Conservation (phyloP, 2,113 vertebrate genomes). For the Heliornis fulica region DNA sequence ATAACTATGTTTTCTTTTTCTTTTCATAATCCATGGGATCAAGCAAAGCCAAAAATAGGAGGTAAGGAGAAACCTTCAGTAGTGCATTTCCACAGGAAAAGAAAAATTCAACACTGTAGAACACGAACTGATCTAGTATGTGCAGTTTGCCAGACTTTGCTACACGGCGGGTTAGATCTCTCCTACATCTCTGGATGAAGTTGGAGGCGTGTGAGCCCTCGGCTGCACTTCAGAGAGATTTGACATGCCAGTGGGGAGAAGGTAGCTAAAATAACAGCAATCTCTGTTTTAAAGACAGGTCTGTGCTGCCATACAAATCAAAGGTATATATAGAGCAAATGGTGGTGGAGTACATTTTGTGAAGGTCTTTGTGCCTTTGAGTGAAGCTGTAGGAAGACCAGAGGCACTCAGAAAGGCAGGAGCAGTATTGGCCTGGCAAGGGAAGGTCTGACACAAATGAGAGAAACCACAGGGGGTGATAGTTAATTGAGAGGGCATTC, state of each 20-base stretch:
- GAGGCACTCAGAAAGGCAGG: background rate
- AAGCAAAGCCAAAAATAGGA: constrained; percentile 1
- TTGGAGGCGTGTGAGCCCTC: background rate
- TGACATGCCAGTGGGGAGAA: background rate
- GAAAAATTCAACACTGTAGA: background rate
- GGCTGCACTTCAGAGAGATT: background rate
- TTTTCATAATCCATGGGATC: background rate
- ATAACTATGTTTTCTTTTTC: background rate
- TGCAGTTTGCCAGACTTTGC: background rate
- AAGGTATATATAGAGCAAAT: background rate
- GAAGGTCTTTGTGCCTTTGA: background rate
- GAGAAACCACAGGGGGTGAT: background rate
- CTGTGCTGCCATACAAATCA: background rate
- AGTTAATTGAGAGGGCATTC: background rate
- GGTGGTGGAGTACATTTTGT: background rate
- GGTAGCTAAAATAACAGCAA: background rate
- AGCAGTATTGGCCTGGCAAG: background rate
- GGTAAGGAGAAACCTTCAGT: background rate
- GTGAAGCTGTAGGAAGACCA: background rate
- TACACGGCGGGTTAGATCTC: background rate
- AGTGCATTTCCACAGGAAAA: background rate
- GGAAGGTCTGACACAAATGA: background rate
- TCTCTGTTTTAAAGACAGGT: background rate
- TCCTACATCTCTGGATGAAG: background rate
- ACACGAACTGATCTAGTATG: background rate